Percentiles rank a stretch among this genome's conserved stretches.
Conservation (phyloP, 2,888 invertebrate species). For the Philereme transversata region DNA sequence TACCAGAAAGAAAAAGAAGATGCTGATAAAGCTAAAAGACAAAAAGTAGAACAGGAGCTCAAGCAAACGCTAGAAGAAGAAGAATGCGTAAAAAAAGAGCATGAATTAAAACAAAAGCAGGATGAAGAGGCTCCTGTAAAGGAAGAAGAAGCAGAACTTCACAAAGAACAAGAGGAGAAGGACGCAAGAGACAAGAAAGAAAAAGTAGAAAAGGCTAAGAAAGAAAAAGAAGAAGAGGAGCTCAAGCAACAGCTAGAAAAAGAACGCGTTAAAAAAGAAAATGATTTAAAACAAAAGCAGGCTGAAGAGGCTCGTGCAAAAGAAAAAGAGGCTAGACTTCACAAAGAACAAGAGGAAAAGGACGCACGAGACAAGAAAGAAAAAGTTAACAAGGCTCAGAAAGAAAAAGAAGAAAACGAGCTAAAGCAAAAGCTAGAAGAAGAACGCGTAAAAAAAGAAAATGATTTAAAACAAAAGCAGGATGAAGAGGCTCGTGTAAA, state of each 20-base stretch:
- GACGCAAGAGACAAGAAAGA: slow-evolving; percentile 15
- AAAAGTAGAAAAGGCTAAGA: not conserved
- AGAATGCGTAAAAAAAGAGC: slow-evolving; percentile 6
- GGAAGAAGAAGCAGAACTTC: slow-evolving; percentile 24
- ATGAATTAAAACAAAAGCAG: slow-evolving; percentile 23
- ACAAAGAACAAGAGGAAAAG: slow-evolving; percentile 19
- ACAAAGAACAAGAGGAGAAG: slow-evolving; percentile 8
- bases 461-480: slow-evolving; percentile 12
- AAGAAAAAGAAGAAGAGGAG: not conserved
- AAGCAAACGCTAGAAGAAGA: slow-evolving; percentile 24
- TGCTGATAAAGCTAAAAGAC: too few relatives aligned
- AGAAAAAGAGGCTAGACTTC: slow-evolving; percentile 18
- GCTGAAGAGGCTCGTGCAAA: slow-evolving; percentile 13
- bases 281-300: slow-evolving; percentile 18
- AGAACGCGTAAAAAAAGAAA: slow-evolving; percentile 16
- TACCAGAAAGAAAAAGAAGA: too few relatives aligned
- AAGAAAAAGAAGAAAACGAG: slow-evolving; percentile 3
- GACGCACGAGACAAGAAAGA: slow-evolving; percentile 8
- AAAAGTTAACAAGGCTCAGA: slow-evolving; percentile 8
- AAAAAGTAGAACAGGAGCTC: slow-evolving; percentile 1
- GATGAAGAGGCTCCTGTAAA: not conserved
- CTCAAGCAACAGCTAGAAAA: not conserved
- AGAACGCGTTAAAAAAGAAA: not conserved
- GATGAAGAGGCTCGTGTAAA: slow-evolving; percentile 1
- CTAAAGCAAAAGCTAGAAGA: slow-evolving; percentile 16